Percentiles rank a stretch among this genome's conserved stretches.
Conservation (phyloP, 2,888 invertebrate genomes). For the Dyspetes luteomarginatus region DNA sequence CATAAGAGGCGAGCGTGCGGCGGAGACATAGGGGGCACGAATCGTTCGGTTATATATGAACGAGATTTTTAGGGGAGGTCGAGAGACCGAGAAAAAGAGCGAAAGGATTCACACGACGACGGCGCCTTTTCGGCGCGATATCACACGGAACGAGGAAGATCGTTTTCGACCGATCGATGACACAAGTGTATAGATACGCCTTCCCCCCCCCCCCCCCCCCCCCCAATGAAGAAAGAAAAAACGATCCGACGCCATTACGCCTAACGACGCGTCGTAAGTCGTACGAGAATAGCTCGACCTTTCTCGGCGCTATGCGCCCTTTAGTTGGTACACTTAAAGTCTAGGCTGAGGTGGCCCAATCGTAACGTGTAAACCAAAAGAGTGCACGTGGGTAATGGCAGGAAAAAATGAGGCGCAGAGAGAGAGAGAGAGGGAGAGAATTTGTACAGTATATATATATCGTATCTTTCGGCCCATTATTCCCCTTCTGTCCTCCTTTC, state of each 20-base stretch:
- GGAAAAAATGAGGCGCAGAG: conserved; percentile 9
- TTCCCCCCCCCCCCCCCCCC: no score
- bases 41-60: not conserved
- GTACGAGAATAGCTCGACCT: conserved; percentile 54
- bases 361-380: conserved; percentile 21
- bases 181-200: conserved; percentile 43
- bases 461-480: conserved; percentile 68
- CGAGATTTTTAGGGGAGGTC: conserved; percentile 18
- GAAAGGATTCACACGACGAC: conserved; percentile 52
- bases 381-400: not conserved
- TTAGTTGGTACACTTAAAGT: not conserved
- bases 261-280: conserved; percentile 71
- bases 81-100: conserved; percentile 43
- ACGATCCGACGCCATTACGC: conserved; percentile 69
- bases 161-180: conserved; percentile 10
- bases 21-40: conserved; percentile 6
- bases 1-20: not conserved
- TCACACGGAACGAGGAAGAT: conserved; percentile 39
- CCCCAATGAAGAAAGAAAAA: conserved; percentile 25
- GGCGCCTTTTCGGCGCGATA: conserved; percentile 53
- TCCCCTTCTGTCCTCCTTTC: conserved; percentile 36
- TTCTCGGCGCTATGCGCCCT: conserved; percentile 21
- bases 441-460: conserved; percentile 44
- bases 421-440: not conserved
- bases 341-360: conserved; percentile 7